These are phyloP conservation scores for Himalopsyche kuldschensis DNA, from an alignment of 2,888 invertebrate genomes.

Conservation along the genomic window DNA sequence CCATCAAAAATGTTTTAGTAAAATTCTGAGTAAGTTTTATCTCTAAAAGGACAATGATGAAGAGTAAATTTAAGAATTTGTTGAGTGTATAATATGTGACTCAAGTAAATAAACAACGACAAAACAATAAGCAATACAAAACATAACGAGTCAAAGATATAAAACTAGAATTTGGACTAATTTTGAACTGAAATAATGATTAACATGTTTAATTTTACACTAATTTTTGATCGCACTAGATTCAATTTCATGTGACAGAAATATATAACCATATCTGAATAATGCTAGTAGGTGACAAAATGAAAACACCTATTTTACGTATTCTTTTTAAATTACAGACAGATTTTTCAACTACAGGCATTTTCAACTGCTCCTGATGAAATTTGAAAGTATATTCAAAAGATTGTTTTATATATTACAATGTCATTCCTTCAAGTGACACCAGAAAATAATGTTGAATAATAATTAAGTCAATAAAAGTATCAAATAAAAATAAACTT, in stretches of 20 bases:
- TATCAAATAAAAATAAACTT: too few relatives aligned
- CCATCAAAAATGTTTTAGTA: too few relatives aligned
- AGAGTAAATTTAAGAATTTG: neutral
- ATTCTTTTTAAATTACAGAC: too few relatives aligned
- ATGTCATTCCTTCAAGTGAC: too few relatives aligned
- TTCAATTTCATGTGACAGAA: neutral
- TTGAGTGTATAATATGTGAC: neutral
- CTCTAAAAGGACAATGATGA: neutral
- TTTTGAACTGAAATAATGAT: neutral
- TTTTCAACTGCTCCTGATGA: too few relatives aligned
- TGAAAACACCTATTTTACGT: too few relatives aligned
- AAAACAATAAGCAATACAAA: neutral
- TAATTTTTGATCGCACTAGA: neutral
- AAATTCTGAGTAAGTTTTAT: neutral
- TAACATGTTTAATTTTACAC: neutral
- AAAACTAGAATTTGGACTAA: neutral
- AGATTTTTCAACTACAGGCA: too few relatives aligned
- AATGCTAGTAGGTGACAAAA: neutral
- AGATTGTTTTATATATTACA: too few relatives aligned
- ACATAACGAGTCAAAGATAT: neutral
- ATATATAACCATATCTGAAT: neutral
- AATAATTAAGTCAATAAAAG: too few relatives aligned
- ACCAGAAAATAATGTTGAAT: too few relatives aligned
- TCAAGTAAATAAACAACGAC: neutral
- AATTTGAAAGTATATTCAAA: too few relatives aligned